Conservation (phyloP, 2,797 vertebrate species). For the Peromyscus melanophrys region DNA sequence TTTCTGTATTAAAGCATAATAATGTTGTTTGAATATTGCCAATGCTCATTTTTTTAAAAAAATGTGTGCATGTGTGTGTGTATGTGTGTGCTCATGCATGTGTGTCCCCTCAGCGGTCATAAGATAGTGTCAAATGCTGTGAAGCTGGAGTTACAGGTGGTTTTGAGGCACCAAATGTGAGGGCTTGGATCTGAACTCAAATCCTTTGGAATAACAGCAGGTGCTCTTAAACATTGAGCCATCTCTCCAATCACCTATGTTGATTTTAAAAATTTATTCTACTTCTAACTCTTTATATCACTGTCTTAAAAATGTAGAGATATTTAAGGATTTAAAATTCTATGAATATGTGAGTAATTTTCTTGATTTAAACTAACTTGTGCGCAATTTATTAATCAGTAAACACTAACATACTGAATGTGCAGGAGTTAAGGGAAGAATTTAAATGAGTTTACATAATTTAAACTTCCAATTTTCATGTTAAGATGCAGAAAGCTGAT, state of each 20-base stretch:
- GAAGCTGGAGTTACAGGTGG: not conserved
- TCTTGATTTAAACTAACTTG: constrained; percentile 87
- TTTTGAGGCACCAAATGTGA: no score
- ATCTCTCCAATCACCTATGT: not conserved
- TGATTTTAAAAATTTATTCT: constrained; percentile 1
- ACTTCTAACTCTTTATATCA: not conserved
- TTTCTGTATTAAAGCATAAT: not conserved
- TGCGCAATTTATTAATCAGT: constrained; percentile 86
- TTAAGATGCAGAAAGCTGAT: constrained; percentile 48
- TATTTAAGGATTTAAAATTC: constrained; percentile 63
- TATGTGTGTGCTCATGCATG: rapidly evolving
- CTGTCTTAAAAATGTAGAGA: constrained; percentile 35
- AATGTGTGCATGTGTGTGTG: not conserved
- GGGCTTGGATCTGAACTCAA: not conserved
- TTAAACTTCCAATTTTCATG: constrained; percentile 76
- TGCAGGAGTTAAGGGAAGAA: constrained; percentile 43
- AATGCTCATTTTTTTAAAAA: not conserved
- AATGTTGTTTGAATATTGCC: not conserved
- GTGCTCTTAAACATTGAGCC: not conserved
- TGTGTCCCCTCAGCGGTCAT: no score
- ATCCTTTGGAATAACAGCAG: not conserved
- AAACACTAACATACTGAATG: constrained; percentile 84
- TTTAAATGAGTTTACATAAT: constrained; percentile 82
- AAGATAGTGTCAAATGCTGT: not conserved
- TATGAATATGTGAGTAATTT: constrained; percentile 75